Percentiles rank a stretch among this genome's conserved stretches.
Evolutionary conservation across 2,797 vertebrate genomes (phyloP).

Genomic region (Enteromius argenteus): DNA sequence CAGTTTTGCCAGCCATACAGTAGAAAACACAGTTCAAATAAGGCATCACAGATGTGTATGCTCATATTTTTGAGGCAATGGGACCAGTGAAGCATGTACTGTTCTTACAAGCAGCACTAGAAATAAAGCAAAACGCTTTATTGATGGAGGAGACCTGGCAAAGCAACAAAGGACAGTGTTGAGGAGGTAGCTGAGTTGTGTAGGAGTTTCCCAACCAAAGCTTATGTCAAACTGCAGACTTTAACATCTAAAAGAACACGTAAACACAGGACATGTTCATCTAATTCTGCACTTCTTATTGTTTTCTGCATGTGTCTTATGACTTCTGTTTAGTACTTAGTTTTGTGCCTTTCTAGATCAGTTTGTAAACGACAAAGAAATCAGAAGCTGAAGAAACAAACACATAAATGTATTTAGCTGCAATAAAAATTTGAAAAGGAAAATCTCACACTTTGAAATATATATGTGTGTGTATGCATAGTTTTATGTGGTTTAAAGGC

Average conservation of each 20-base stretch:
- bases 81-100: constrained; percentile 44
- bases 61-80: constrained; percentile 72
- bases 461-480: not conserved
- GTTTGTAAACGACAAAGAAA: not conserved
- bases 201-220: constrained; percentile 69
- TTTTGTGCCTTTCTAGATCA: not conserved
- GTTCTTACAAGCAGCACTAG: constrained; percentile 56
- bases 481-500: too few species aligned
- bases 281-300: not conserved
- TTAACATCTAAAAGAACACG: not conserved
- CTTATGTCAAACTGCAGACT: constrained; percentile 33
- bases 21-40: constrained; percentile 79
- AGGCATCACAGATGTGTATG: constrained; percentile 69
- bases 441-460: not conserved
- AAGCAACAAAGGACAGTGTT: constrained; percentile 55
- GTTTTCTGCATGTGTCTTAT: not conserved
- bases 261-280: constrained; percentile 25
- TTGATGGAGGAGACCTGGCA: constrained; percentile 31
- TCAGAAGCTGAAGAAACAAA: not conserved
- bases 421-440: not conserved
- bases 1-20: not conserved
- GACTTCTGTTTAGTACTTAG: not conserved
- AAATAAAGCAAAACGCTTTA: constrained; percentile 53
- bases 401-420: not conserved
- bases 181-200: constrained; percentile 41